These are phyloP conservation scores for human DNA, from an alignment of 2,113 vertebrate species.

Conservation along the genomic window DNA sequence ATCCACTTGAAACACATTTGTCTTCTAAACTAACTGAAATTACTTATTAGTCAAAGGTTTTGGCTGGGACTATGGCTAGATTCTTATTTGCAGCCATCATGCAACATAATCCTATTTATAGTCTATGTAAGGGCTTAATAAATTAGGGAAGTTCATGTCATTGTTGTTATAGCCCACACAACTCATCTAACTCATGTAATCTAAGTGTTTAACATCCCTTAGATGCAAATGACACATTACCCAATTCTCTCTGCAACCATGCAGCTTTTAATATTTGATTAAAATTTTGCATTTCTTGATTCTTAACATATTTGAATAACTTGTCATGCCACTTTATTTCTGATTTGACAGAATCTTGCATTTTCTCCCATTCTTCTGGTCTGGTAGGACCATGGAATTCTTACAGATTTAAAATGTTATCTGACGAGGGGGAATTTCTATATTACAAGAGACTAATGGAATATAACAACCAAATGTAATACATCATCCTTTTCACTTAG, in stretches of 20 bases:
- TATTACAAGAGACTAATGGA: background rate
- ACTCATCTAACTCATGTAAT: background rate
- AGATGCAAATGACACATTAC: background rate
- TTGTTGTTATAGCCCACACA: background rate
- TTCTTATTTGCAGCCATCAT: background rate
- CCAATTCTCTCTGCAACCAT: background rate
- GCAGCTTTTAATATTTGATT: background rate
- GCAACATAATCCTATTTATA: background rate
- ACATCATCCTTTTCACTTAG: background rate
- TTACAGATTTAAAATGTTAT: background rate
- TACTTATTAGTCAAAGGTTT: background rate
- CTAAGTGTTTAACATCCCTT: background rate
- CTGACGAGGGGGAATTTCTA: background rate
- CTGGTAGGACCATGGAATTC: background rate
- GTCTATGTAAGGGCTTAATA: background rate
- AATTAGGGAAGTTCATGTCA: background rate
- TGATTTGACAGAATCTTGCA: background rate
- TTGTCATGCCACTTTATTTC: background rate
- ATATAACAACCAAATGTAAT: background rate
- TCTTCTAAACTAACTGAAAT: background rate
- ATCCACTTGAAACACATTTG: background rate
- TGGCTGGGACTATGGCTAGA: background rate
- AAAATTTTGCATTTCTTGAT: background rate
- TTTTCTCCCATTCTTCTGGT: background rate
- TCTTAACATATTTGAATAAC: background rate